phyloP scores from a whole-genome alignment of 2,797 vertebrate species.

The Echiichthys vipera region DNA sequence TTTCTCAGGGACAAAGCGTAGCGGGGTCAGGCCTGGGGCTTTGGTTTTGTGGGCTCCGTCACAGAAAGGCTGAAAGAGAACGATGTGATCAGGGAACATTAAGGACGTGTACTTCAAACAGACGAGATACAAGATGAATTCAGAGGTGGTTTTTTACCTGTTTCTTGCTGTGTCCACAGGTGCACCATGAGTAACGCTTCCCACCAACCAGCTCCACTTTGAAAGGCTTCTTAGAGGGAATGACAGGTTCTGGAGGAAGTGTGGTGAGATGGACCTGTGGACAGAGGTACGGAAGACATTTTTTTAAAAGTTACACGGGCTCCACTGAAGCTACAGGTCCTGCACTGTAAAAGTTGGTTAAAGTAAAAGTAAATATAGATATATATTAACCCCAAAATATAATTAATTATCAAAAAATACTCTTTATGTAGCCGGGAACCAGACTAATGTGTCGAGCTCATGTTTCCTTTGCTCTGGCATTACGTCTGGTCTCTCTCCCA shows the following conservation, averaged over 20 bases:
- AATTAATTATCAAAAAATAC: neutral
- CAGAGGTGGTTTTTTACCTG: constrained; percentile 75
- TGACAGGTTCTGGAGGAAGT: constrained; percentile 60
- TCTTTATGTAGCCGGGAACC: too few relatives aligned
- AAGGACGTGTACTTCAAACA: neutral
- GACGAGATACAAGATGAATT: neutral
- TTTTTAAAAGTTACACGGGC: neutral
- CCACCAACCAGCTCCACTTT: constrained; percentile 85
- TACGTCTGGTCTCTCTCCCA: too few relatives aligned
- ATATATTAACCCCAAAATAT: neutral
- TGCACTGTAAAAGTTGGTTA: neutral
- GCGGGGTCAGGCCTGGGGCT: constrained; percentile 74
- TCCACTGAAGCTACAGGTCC: neutral
- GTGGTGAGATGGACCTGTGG: constrained; percentile 57
- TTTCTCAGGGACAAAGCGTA: constrained; percentile 82
- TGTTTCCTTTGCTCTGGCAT: too few relatives aligned
- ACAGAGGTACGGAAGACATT: neutral
- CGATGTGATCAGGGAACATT: neutral
- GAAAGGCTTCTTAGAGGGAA: constrained; percentile 87
- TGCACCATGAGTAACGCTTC: constrained; percentile 88
- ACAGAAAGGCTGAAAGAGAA: constrained; percentile 87
- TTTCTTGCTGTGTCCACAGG: constrained; percentile 88
- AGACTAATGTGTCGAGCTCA: too few relatives aligned
- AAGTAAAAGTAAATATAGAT: too few relatives aligned
- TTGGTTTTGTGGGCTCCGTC: constrained; percentile 85